phyloP scores from a whole-genome alignment of 2,888 invertebrate species.

The Arrhopalites spinosus region DNA sequence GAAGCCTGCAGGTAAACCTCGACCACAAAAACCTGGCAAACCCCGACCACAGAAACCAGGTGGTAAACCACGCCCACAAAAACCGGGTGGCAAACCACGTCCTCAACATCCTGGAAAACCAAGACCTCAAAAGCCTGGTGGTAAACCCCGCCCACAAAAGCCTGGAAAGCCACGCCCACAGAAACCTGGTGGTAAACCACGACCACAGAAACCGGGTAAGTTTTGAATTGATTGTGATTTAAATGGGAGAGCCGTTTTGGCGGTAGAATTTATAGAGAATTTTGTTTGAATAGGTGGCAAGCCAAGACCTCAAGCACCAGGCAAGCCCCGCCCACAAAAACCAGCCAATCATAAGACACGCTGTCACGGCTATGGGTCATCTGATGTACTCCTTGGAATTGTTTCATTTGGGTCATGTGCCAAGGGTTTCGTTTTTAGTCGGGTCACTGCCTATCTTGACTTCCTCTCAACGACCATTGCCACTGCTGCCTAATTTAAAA shows the following conservation, averaged over 20 bases:
- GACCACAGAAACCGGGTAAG: neutral
- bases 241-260: too few relatives aligned
- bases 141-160: neutral
- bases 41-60: neutral
- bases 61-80: neutral
- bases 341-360: too few relatives aligned
- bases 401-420: slow-evolving; percentile 37
- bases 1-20: neutral
- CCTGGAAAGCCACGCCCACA: neutral
- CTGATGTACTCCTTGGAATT: slow-evolving; percentile 20
- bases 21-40: neutral
- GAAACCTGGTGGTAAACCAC: neutral
- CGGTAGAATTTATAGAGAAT: neutral
- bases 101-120: neutral
- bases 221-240: too few relatives aligned
- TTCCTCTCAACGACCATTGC: slow-evolving; percentile 7
- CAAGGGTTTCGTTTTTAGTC: slow-evolving; percentile 21
- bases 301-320: neutral
- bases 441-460: slow-evolving; percentile 28
- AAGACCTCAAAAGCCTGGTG: neutral
- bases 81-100: neutral
- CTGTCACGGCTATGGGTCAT: neutral
- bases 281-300: too few relatives aligned
- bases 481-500: too few relatives aligned
- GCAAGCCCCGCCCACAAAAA: neutral